These are phyloP conservation scores for Phrynosoma blainvillii DNA, from an alignment of 2,113 vertebrate species.

Conservation along the genomic window DNA sequence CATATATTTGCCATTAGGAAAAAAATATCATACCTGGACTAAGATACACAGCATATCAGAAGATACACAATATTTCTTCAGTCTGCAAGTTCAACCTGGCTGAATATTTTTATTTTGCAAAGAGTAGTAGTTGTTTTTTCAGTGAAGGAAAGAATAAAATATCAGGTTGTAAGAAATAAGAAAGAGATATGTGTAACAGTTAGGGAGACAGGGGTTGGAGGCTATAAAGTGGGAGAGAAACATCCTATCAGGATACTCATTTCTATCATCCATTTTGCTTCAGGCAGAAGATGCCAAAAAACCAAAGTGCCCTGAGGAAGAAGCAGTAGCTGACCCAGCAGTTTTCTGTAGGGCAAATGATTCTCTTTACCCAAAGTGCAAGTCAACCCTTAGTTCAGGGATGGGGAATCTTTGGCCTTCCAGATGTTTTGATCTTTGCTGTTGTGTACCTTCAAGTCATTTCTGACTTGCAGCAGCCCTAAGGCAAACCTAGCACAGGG, in stretches of 20 bases:
- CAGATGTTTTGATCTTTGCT: too few relatives aligned
- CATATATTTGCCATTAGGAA: not conserved
- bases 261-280: not conserved
- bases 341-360: not conserved
- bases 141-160: not conserved
- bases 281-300: not conserved
- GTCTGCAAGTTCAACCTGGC: not conserved
- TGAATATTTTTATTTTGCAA: not conserved
- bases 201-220: not conserved
- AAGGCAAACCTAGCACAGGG: too few relatives aligned
- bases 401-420: too few relatives aligned
- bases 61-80: not conserved
- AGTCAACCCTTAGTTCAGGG: too few relatives aligned
- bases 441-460: too few relatives aligned
- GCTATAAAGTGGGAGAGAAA: not conserved
- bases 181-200: not conserved
- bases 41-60: not conserved
- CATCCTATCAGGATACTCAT: not conserved
- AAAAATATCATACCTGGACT: not conserved
- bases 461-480: too few relatives aligned
- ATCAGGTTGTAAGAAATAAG: not conserved
- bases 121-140: not conserved
- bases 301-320: not conserved
- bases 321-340: not conserved
- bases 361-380: too few relatives aligned